Conservation (phyloP, 1,140 invertebrate genomes). For the Diplogasteroides magnus region DNA sequence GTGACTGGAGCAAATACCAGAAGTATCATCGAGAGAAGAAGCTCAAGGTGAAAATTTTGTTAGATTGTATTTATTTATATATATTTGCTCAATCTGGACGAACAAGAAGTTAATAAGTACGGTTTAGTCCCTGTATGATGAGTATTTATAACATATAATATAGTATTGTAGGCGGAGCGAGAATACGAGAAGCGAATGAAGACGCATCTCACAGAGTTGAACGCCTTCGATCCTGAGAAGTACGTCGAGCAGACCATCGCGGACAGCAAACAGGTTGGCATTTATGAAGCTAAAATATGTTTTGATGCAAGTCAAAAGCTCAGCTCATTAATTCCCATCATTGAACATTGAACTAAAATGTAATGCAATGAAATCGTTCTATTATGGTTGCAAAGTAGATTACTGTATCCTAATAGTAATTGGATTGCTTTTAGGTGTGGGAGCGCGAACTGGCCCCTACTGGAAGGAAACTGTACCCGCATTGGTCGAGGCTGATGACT, state of each 20-base stretch:
- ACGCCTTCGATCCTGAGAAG: constrained; percentile 43
- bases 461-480: constrained; percentile 46
- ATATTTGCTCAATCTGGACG: too few relatives aligned
- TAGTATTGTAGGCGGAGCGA: constrained; percentile 40
- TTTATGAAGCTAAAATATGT: background rate
- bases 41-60: constrained; percentile 25
- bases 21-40: constrained; percentile 48
- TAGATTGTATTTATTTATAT: constrained; percentile 11
- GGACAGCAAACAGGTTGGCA: background rate
- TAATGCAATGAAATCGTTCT: background rate
- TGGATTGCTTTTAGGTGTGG: constrained; percentile 47
- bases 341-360: background rate
- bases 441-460: constrained; percentile 34
- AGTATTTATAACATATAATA: too few relatives aligned
- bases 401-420: background rate
- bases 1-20: constrained; percentile 49
- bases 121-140: too few relatives aligned
- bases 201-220: constrained; percentile 38
- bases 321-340: background rate
- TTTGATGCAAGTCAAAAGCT: background rate
- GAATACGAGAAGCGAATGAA: constrained; percentile 46
- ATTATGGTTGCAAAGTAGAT: background rate
- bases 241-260: constrained; percentile 46
- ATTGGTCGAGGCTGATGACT: constrained; percentile 48
- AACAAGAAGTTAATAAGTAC: too few relatives aligned